These are phyloP conservation scores for Streblospio benedicti DNA, from an alignment of 1,140 invertebrate genomes.

Conservation along the genomic window DNA sequence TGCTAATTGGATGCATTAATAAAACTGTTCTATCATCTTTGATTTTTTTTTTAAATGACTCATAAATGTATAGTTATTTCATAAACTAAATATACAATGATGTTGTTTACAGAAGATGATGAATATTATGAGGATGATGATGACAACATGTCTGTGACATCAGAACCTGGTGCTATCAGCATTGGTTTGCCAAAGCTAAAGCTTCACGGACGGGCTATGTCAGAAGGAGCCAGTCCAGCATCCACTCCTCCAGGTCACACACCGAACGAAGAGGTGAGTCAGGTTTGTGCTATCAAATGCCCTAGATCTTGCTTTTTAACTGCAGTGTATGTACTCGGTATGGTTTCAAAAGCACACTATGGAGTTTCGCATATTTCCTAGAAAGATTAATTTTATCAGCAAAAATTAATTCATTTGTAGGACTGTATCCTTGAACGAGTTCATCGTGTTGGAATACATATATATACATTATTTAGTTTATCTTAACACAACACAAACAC, in stretches of 20 bases:
- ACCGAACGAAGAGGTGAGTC: background rate
- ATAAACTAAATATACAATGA: background rate
- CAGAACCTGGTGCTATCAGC: constrained; percentile 11
- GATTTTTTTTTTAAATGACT: background rate
- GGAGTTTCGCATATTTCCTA: too few relatives aligned
- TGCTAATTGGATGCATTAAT: background rate
- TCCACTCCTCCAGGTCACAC: constrained; percentile 1
- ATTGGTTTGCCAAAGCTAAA: constrained; percentile 9
- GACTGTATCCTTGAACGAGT: too few relatives aligned
- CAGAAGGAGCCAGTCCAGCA: constrained; percentile 12
- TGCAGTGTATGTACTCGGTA: too few relatives aligned
- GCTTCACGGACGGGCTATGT: background rate
- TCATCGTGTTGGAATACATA: too few relatives aligned
- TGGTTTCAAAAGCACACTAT: too few relatives aligned
- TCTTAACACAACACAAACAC: too few relatives aligned
- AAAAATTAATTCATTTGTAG: too few relatives aligned
- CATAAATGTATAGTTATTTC: background rate
- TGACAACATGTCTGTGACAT: constrained; percentile 14
- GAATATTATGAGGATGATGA: constrained; percentile 10
- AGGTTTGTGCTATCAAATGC: too few relatives aligned
- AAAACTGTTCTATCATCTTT: background rate
- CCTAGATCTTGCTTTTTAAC: too few relatives aligned
- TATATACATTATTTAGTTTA: too few relatives aligned
- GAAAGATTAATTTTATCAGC: too few relatives aligned
- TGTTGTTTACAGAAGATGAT: background rate